Percentiles rank a stretch among this genome's conserved stretches.
Conservation (phyloP, 2,888 invertebrate genomes). For the Malthinus flaveolus region DNA sequence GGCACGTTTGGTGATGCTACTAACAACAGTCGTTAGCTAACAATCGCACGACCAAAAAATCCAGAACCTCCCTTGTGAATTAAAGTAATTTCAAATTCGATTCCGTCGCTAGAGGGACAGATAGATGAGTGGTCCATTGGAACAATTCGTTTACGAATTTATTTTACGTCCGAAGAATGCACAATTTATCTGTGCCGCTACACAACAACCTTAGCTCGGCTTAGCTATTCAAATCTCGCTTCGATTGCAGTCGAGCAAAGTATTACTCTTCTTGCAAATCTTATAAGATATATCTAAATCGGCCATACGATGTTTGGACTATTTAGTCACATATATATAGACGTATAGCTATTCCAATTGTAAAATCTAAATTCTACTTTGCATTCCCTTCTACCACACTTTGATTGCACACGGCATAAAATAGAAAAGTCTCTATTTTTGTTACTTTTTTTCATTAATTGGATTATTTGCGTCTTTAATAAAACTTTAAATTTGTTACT, state of each 20-base stretch:
- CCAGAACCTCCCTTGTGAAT: slow-evolving; percentile 56
- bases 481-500: background rate
- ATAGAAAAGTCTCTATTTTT: slow-evolving; percentile 27
- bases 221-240: slow-evolving; percentile 58
- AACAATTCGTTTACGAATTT: slow-evolving; percentile 49
- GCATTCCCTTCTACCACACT: slow-evolving; percentile 51
- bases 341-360: slow-evolving; percentile 55
- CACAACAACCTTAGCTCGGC: slow-evolving; percentile 56
- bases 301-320: slow-evolving; percentile 44
- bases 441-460: slow-evolving; percentile 2
- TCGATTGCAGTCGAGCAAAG: slow-evolving; percentile 54
- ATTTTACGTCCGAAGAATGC: slow-evolving; percentile 46
- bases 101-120: slow-evolving; percentile 56
- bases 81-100: slow-evolving; percentile 59
- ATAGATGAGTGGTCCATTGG: slow-evolving; percentile 56
- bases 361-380: slow-evolving; percentile 56
- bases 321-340: slow-evolving; percentile 51
- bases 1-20: slow-evolving; percentile 39
- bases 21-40: slow-evolving; percentile 52
- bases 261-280: slow-evolving; percentile 45
- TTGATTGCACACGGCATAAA: slow-evolving; percentile 37
- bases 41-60: slow-evolving; percentile 51
- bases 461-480: too few species aligned
- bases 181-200: slow-evolving; percentile 50
- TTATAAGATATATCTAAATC: slow-evolving; percentile 30